Base-by-base conservation (phyloP, 1,140 invertebrate genomes). In the Drosophila suzukii region DNA sequence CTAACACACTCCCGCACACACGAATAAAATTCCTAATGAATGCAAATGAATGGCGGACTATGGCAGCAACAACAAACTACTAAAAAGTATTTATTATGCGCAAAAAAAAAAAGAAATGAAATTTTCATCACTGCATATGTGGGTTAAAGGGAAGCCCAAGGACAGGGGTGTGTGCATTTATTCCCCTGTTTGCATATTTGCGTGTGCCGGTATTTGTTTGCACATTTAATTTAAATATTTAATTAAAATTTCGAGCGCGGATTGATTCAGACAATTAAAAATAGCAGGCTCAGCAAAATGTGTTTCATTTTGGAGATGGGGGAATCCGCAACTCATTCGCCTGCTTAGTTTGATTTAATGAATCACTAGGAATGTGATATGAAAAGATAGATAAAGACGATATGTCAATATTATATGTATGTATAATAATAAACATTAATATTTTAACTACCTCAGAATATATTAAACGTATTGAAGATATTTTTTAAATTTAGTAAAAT, bases 241-340 rank as follows among this genome's bases (percentile, higher is more conserved):
- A 86, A 86, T 86, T 86, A 88, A 82, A 86, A 86, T 88, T 82
- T 82, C 60, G 78, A 86, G 83, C 83, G 83, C 79, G 83, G 63
- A 86, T 86, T 86, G 83, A 86, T 86, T 86, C 83, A 88, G 56
- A 88, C 83, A 86, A 86, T 86, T 88, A 88, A 88, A 86, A 82
- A 70, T 70, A 50, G 66, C 79, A 65, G 62, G 58, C 59, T 46
- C 43, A 59, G 51, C 54, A 13, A 39, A 17, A 11, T 27, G 49
- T 24, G 13, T 34, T 63, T 63, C 43, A 63, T 32, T 63, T 63
- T 39, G 27, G 36, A 55, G 27, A 8, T 15, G 15, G 4, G 4
- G 20, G 12, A 8, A 7, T 24, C 0, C 2, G 10, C 11, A 24
- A 0, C 8, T 8, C 8, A 12, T 47, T 46, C 20, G 27, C 8